These are phyloP conservation scores for Gadus macrocephalus DNA, from an alignment of 2,113 vertebrate species.

Conservation along the genomic window DNA sequence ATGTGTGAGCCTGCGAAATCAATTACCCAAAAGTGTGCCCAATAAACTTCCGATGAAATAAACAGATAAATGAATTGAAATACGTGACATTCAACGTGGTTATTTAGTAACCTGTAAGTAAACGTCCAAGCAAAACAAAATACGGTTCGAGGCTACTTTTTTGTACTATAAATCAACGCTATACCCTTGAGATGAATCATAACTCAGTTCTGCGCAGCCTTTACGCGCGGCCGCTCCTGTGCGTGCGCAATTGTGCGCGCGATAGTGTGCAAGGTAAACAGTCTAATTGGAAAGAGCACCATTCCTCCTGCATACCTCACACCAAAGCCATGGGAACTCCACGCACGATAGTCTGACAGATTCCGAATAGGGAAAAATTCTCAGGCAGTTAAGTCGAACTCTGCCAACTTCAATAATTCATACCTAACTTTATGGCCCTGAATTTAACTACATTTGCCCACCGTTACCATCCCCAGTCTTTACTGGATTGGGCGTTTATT, in stretches of 20 bases:
- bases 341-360: constrained; percentile 60
- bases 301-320: constrained; percentile 69
- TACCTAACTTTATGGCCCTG: constrained; percentile 65
- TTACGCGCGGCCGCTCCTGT: constrained; percentile 51
- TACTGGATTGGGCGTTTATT: constrained; percentile 16
- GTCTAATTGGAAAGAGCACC: constrained; percentile 66
- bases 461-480: constrained; percentile 25
- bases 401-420: constrained; percentile 70
- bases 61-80: too few species aligned
- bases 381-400: constrained; percentile 63
- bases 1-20: too few species aligned
- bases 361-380: constrained; percentile 68
- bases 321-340: constrained; percentile 69
- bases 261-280: constrained; percentile 64
- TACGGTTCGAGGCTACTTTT: constrained; percentile 9
- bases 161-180: constrained; percentile 8
- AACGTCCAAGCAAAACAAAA: too few species aligned
- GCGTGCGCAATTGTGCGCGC: constrained; percentile 32
- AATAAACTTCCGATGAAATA: too few species aligned
- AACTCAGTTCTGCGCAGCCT: constrained; percentile 19
- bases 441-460: constrained; percentile 56
- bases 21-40: too few species aligned
- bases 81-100: too few species aligned
- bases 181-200: constrained; percentile 12
- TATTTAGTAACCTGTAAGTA: too few species aligned